Conservation (phyloP, 2,113 vertebrate species). For the Spilogale gracilis region DNA sequence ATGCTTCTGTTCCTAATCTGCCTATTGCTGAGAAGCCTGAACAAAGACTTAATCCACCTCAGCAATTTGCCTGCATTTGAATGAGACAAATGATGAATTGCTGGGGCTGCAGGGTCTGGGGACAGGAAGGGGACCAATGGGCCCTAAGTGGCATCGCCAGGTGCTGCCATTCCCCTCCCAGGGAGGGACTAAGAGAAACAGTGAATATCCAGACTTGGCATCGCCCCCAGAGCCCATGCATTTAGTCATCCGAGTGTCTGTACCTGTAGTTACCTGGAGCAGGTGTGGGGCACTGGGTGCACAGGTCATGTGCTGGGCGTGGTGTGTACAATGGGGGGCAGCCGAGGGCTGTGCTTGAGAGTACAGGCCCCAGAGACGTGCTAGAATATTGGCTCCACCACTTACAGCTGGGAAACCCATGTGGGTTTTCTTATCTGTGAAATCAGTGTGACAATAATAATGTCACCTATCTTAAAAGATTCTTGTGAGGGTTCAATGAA, state of each 20-base stretch:
- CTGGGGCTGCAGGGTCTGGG: not conserved
- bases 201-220: fast-evolving
- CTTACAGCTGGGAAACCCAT: fast-evolving
- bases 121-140: not conserved
- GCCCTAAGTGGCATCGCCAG: not conserved
- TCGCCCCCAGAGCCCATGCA: fast-evolving
- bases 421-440: not conserved
- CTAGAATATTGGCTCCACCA: not conserved
- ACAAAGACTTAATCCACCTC: constrained; percentile 50
- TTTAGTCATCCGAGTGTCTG: not conserved
- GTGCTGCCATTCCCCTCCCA: not conserved
- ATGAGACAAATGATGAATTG: constrained; percentile 57
- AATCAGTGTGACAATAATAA: not conserved
- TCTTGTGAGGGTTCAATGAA: not conserved
- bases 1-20: constrained; percentile 31
- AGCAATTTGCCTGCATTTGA: constrained; percentile 59
- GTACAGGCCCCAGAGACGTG: not conserved
- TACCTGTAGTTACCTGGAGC: not conserved
- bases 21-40: constrained; percentile 21
- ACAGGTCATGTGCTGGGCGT: not conserved
- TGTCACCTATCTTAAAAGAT: not conserved
- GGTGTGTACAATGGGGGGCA: not conserved
- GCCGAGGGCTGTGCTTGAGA: not conserved
- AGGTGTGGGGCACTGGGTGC: not conserved
- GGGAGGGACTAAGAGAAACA: fast-evolving